Evolutionary conservation across 2,113 vertebrate genomes (phyloP).

Genomic region (Malurus cyaneus): DNA sequence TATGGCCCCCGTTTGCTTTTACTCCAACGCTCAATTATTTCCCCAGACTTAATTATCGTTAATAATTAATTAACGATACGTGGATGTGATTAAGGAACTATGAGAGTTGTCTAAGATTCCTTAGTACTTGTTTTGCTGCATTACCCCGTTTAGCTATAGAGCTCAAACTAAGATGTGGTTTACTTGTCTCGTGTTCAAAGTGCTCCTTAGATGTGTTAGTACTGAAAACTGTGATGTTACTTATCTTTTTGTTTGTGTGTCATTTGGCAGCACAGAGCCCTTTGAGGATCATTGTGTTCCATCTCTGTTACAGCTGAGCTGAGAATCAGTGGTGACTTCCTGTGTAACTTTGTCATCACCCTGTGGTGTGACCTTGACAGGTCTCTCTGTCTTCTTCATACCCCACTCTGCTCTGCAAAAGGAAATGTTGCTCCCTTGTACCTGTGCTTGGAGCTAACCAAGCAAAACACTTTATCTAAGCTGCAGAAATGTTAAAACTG

Average conservation of each 20-base stretch:
- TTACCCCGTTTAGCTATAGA: neutral
- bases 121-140: neutral
- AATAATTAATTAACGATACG: neutral
- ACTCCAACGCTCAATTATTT: neutral
- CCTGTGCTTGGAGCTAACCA: neutral
- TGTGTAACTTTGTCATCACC: constrained; percentile 18
- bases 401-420: neutral
- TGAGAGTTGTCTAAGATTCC: neutral
- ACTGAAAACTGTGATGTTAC: neutral
- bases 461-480: neutral
- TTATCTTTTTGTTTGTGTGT: neutral
- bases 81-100: neutral
- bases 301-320: neutral
- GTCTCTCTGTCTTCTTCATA: neutral
- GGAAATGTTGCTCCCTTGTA: neutral
- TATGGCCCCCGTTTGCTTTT: neutral
- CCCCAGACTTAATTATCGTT: neutral
- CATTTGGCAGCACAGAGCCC: neutral
- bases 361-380: constrained; percentile 25
- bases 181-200: neutral
- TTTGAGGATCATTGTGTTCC: neutral
- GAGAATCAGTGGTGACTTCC: neutral
- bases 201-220: neutral
- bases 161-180: neutral
- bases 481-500: neutral